phyloP scores from a whole-genome alignment of 2,113 vertebrate genomes.

The Elaphurus davidianus region DNA sequence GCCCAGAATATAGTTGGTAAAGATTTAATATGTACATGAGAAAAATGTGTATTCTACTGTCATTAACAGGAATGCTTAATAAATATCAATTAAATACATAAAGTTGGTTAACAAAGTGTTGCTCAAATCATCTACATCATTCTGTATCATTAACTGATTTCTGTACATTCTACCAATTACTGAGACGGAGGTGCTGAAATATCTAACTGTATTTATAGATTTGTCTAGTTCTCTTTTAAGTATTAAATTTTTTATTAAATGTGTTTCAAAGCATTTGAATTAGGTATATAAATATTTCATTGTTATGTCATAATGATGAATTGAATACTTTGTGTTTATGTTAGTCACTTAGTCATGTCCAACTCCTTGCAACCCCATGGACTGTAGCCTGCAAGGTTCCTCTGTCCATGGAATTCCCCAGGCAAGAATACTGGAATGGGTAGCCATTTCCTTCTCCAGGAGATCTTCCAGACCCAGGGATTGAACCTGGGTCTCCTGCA shows the following conservation, averaged over 20 bases:
- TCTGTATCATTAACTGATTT: not conserved
- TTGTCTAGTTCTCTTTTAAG: not conserved
- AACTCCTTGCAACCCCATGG: not conserved
- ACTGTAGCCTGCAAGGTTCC: not conserved
- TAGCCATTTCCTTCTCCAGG: not conserved
- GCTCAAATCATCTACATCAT: not conserved
- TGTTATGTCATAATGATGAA: not conserved
- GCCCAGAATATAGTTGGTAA: not conserved
- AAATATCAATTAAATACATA: not conserved
- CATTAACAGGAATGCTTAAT: not conserved
- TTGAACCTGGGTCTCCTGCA: not conserved
- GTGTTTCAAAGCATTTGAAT: not conserved
- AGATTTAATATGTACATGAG: not conserved
- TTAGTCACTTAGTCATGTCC: not conserved
- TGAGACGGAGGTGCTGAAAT: not conserved
- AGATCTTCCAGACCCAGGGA: not conserved
- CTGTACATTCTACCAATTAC: not conserved
- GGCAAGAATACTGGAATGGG: not conserved
- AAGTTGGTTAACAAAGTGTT: not conserved
- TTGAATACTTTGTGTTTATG: not conserved
- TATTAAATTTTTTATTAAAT: not conserved
- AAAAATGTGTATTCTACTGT: not conserved
- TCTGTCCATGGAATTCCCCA: not conserved
- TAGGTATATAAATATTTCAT: not conserved
- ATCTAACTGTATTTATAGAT: not conserved